phyloP scores from a whole-genome alignment of 2,113 vertebrate genomes.

The Sturnus vulgaris region DNA sequence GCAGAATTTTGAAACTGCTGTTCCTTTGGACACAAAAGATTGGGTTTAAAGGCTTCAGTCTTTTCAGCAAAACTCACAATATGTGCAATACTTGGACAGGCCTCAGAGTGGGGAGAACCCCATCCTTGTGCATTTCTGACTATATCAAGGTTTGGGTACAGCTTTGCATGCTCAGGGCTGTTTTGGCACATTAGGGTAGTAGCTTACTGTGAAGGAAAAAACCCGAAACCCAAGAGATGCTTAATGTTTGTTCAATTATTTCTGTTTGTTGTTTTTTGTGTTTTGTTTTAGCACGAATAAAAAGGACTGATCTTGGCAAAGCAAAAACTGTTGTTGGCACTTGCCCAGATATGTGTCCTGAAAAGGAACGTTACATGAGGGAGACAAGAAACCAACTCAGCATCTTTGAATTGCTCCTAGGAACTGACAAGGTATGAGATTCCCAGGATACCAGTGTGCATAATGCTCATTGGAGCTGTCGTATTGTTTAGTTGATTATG shows the following conservation, averaged over 20 bases:
- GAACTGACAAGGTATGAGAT: conserved; percentile 86
- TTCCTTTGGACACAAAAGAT: not conserved
- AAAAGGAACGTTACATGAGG: conserved; percentile 98
- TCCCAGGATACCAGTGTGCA: not conserved
- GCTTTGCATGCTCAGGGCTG: not conserved
- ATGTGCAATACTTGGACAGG: not conserved
- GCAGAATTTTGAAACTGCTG: not conserved
- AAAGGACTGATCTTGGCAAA: conserved; percentile 87
- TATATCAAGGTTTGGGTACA: not conserved
- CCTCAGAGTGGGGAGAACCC: not conserved
- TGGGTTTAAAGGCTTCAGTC: not conserved
- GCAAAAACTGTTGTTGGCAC: conserved; percentile 92
- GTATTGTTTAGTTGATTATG: not conserved
- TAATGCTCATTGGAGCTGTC: not conserved
- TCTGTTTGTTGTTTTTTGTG: not conserved
- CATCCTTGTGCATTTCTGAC: not conserved
- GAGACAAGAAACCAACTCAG: conserved; percentile 95
- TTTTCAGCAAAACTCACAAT: not conserved
- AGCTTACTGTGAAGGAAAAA: not conserved
- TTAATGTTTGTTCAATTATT: not conserved
- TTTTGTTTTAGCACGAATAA: conserved; percentile 79
- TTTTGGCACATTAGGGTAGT: not conserved
- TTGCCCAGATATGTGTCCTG: conserved; percentile 97
- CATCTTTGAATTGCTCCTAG: conserved; percentile 81
- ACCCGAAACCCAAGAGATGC: not conserved